Conservation (phyloP, 2,113 vertebrate species). For the Hippolais icterina region DNA sequence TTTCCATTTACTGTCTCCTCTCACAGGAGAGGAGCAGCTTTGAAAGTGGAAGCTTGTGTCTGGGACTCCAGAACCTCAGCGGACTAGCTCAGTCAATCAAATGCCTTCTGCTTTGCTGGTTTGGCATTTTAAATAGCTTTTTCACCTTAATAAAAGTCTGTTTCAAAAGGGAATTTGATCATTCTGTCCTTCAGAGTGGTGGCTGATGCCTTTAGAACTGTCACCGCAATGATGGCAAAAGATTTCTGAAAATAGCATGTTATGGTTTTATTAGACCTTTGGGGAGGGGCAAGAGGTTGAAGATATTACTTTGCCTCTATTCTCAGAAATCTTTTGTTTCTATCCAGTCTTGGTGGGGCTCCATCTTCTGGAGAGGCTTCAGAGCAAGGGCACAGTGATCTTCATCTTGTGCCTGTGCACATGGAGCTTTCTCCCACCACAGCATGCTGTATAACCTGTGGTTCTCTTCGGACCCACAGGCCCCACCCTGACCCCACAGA, state of each 20-base stretch:
- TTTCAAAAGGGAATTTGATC: background rate
- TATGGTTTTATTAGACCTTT: background rate
- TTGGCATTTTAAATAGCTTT: background rate
- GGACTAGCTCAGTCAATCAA: background rate
- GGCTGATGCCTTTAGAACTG: background rate
- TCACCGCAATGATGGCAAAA: background rate
- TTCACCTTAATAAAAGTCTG: background rate
- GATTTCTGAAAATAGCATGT: background rate
- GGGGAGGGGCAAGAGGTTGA: background rate
- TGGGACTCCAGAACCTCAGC: background rate
- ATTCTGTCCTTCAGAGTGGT: background rate
- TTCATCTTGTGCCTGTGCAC: background rate
- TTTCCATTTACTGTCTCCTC: background rate
- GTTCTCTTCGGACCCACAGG: background rate
- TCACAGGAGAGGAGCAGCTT: background rate
- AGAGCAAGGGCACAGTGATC: background rate
- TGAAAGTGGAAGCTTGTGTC: background rate
- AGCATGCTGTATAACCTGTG: background rate
- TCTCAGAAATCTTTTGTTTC: background rate
- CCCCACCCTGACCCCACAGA: accelerated
- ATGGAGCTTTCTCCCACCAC: background rate
- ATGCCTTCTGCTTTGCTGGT: background rate
- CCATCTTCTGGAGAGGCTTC: background rate
- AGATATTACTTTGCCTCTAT: background rate
- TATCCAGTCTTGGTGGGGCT: background rate